phyloP scores from a whole-genome alignment of 2,888 invertebrate genomes.

The Siphlonurus alternatus region DNA sequence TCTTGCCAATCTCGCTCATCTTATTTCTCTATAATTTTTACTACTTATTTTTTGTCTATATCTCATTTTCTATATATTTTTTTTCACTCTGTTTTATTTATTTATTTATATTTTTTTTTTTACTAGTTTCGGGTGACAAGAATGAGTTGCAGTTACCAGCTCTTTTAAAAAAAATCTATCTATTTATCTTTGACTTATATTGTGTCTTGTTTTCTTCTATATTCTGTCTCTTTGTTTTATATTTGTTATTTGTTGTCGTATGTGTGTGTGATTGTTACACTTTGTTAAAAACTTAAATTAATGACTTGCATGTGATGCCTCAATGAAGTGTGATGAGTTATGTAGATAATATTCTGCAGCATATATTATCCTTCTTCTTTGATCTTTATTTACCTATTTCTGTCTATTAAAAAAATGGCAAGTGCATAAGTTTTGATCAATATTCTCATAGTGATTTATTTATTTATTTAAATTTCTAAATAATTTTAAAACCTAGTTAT shows the following conservation, averaged over 20 bases:
- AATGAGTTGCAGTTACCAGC: background rate
- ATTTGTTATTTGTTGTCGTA: background rate
- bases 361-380: background rate
- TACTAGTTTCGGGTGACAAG: background rate
- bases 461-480: background rate
- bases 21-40: conserved; percentile 15
- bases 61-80: background rate
- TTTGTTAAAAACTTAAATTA: no score
- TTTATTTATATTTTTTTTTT: background rate
- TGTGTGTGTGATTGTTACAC: background rate
- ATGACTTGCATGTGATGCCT: background rate
- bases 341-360: background rate
- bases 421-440: background rate
- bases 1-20: conserved; percentile 12
- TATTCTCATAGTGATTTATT: background rate
- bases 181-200: background rate
- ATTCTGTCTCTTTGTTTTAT: background rate
- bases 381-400: background rate
- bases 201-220: background rate
- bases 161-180: no score
- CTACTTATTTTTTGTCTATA: background rate
- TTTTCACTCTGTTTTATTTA: background rate
- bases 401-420: background rate
- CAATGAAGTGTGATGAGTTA: no score
- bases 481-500: background rate